Evolutionary conservation across 2,888 invertebrate species (phyloP).

Genomic region (Xestia ashworthii): DNA sequence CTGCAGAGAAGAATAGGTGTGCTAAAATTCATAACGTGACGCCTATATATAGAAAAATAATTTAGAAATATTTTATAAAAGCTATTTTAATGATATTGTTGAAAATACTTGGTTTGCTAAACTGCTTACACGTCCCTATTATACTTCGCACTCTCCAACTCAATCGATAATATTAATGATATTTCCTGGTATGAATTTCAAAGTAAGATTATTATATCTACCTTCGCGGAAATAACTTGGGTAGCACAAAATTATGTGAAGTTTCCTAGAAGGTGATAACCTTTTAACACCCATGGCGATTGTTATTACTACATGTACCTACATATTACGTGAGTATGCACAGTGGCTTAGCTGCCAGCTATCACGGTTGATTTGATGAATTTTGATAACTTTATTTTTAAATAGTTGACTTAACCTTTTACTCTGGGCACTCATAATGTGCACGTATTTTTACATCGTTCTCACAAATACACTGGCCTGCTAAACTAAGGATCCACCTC

Average conservation of each 20-base stretch:
- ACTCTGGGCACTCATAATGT: too few species aligned
- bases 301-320: neutral
- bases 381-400: too few species aligned
- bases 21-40: too few species aligned
- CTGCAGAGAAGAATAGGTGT: too few species aligned
- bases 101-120: neutral
- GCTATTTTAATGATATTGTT: neutral
- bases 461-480: too few species aligned
- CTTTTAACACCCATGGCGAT: neutral
- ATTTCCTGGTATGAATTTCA: constrained; percentile 29
- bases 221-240: constrained; percentile 11
- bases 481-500: too few species aligned
- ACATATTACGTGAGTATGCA: neutral
- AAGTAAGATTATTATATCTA: constrained; percentile 16
- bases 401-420: too few species aligned
- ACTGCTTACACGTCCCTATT: neutral
- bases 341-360: neutral
- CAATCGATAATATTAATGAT: constrained; percentile 29
- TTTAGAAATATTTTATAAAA: too few species aligned
- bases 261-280: constrained; percentile 11
- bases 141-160: neutral
- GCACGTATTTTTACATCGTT: too few species aligned
- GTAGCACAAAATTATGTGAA: constrained; percentile 1
- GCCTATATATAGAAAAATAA: too few species aligned
- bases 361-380: too few species aligned